phyloP scores from a whole-genome alignment of 1,140 invertebrate species.

The Conus betulinus region DNA sequence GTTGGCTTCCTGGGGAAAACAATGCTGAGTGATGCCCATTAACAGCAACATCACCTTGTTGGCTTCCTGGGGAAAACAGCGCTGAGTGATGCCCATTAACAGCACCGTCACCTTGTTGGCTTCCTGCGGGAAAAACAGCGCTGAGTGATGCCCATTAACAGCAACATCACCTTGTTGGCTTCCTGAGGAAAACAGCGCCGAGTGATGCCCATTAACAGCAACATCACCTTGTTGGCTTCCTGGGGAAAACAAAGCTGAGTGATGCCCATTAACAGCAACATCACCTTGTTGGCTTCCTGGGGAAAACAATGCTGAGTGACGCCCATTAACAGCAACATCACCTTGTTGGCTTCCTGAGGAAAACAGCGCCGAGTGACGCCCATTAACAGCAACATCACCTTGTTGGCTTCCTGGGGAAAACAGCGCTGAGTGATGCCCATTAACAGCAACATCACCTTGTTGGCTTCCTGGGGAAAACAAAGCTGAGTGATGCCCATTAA shows the following conservation, averaged over 20 bases:
- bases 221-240: no score
- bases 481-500: no score
- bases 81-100: neutral
- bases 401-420: constrained; percentile 50
- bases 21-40: neutral
- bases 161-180: no score
- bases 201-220: no score
- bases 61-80: constrained; percentile 47
- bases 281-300: constrained; percentile 56
- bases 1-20: constrained; percentile 48
- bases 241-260: no score
- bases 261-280: no score
- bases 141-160: neutral
- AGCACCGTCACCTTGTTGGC: constrained; percentile 44
- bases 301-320: neutral
- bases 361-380: neutral
- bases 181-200: no score
- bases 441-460: neutral
- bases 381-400: constrained; percentile 39
- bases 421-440: neutral
- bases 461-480: no score
- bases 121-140: constrained; percentile 45
- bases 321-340: constrained; percentile 45
- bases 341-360: constrained; percentile 53
- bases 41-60: constrained; percentile 51